Evolutionary conservation across 2,797 vertebrate species (phyloP).

Genomic region (Phrynocephalus forsythii): DNA sequence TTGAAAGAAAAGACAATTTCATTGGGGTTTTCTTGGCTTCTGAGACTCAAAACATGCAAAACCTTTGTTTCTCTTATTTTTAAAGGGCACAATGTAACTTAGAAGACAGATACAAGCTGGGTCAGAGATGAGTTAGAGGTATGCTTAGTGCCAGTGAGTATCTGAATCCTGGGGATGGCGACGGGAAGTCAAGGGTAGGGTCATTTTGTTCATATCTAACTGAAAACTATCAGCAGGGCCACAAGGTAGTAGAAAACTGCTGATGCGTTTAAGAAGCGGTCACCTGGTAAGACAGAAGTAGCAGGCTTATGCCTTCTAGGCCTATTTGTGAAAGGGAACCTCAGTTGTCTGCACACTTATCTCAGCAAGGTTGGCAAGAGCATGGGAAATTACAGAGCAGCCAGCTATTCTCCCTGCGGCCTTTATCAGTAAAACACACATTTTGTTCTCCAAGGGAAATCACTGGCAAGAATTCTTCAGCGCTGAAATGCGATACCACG

Average conservation of each 20-base stretch:
- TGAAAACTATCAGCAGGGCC: slow-evolving; percentile 63
- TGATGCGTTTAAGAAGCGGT: slow-evolving; percentile 66
- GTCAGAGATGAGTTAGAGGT: slow-evolving; percentile 47
- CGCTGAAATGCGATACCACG: slow-evolving; percentile 17
- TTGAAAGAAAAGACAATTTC: slow-evolving; percentile 51
- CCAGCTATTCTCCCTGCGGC: background rate
- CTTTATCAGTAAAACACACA: slow-evolving; percentile 59
- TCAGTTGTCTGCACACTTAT: slow-evolving; percentile 55
- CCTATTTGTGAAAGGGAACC: slow-evolving; percentile 37
- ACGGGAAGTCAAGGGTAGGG: slow-evolving; percentile 47
- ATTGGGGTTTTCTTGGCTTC: slow-evolving; percentile 58
- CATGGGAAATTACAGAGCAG: slow-evolving; percentile 13
- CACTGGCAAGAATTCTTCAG: slow-evolving; percentile 57
- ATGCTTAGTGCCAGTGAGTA: slow-evolving; percentile 49
- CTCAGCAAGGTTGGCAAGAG: slow-evolving; percentile 53
- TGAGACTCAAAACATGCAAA: background rate
- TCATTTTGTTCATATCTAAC: slow-evolving; percentile 61
- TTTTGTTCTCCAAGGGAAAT: slow-evolving; percentile 49
- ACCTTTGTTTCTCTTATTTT: slow-evolving; percentile 40
- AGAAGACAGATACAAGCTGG: slow-evolving; percentile 35
- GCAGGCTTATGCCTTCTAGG: slow-evolving; percentile 55
- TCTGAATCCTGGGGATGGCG: slow-evolving; percentile 6
- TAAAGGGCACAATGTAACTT: slow-evolving; percentile 31
- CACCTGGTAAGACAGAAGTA: slow-evolving; percentile 61
- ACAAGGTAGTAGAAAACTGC: slow-evolving; percentile 53